These are phyloP conservation scores for Drosophila nebulosa DNA, from an alignment of 1,140 invertebrate genomes.

Conservation along the genomic window DNA sequence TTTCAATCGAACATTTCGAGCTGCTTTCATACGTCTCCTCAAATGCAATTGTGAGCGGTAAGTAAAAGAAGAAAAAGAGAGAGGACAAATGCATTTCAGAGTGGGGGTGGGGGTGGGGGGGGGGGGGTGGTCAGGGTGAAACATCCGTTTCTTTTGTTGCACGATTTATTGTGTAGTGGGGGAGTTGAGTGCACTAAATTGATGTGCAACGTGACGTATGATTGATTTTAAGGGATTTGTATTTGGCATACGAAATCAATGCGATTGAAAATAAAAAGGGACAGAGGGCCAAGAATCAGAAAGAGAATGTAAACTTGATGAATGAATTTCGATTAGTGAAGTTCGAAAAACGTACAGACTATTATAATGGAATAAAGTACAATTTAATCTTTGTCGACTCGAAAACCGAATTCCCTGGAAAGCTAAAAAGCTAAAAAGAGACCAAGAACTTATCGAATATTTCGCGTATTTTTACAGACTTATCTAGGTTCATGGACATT, in stretches of 20 bases:
- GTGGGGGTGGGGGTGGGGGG: background rate
- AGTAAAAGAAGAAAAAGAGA: conserved; percentile 29
- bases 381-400: background rate
- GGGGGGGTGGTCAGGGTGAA: background rate
- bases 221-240: conserved; percentile 57
- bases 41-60: conserved; percentile 89
- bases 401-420: background rate
- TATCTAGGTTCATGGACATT: too few relatives aligned
- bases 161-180: conserved; percentile 41
- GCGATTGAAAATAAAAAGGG: conserved; percentile 9
- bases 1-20: conserved; percentile 93
- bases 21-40: conserved; percentile 90
- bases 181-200: conserved; percentile 34
- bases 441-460: too few relatives aligned
- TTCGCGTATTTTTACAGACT: too few relatives aligned
- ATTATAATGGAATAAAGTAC: background rate
- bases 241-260: conserved; percentile 37
- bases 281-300: background rate
- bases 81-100: background rate
- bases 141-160: conserved; percentile 8
- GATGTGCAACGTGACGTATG: conserved; percentile 71
- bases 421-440: background rate
- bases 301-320: conserved; percentile 6
- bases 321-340: conserved; percentile 43
- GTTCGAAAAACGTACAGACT: background rate